A percentile compares a stretch with the other conserved stretches of the same genome.
These are phyloP conservation scores for Nomada hirtipes DNA, from an alignment of 2,888 invertebrate genomes.

Conservation along the genomic window DNA sequence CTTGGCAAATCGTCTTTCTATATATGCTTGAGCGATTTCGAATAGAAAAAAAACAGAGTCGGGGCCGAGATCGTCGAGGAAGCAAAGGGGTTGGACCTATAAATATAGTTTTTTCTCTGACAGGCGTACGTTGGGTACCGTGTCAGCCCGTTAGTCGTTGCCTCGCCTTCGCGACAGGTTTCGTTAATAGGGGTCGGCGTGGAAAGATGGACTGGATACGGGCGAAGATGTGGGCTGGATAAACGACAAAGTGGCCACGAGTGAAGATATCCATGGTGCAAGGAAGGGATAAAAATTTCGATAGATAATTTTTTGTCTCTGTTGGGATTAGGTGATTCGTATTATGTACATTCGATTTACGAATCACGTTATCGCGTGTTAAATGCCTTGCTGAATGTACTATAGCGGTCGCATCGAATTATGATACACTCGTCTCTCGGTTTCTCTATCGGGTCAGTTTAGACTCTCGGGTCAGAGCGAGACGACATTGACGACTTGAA, in stretches of 20 bases:
- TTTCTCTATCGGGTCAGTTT: not conserved
- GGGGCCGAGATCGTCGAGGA: slow-evolving; percentile 28
- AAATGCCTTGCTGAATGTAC: too few relatives aligned
- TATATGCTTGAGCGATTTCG: slow-evolving; percentile 77
- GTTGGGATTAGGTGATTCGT: too few relatives aligned
- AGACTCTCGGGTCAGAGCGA: not conserved
- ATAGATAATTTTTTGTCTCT: too few relatives aligned
- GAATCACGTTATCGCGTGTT: too few relatives aligned
- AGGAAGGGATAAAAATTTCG: not conserved
- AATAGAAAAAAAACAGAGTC: slow-evolving; percentile 68
- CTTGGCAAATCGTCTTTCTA: slow-evolving; percentile 75
- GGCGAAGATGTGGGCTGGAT: not conserved
- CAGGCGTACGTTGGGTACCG: slow-evolving; percentile 17
- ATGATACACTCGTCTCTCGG: too few relatives aligned
- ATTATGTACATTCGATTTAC: too few relatives aligned
- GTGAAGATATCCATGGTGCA: not conserved
- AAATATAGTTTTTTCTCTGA: slow-evolving; percentile 33
- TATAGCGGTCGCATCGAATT: too few relatives aligned
- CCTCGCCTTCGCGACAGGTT: slow-evolving; percentile 44
- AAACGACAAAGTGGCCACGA: slow-evolving; percentile 8
- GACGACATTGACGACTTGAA: not conserved
- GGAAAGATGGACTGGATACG: slow-evolving; percentile 1
- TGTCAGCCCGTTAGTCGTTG: not conserved
- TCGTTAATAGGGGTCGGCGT: not conserved
- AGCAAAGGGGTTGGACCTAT: slow-evolving; percentile 49